Percentiles rank a stretch among this genome's conserved stretches.
Evolutionary conservation across 2,888 invertebrate genomes (phyloP).

Genomic region (Drosophila villosipedis): DNA sequence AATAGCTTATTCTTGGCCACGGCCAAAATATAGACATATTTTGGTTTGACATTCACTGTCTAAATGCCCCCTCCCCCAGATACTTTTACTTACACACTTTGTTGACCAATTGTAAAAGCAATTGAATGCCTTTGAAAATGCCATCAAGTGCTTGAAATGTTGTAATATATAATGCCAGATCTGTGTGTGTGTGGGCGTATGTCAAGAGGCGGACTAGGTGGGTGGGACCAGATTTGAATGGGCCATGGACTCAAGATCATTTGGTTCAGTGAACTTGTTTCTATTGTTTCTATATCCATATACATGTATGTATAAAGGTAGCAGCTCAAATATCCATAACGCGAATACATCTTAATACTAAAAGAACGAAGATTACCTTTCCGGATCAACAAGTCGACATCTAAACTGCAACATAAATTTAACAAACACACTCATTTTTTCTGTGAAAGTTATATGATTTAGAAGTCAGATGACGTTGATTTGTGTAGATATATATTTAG

Average conservation of each 20-base stretch:
- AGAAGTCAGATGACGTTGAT: not conserved
- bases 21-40: conserved; percentile 27
- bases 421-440: not conserved
- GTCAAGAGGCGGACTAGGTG: not conserved
- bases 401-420: not conserved
- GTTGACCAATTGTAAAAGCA: conserved; percentile 34
- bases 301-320: conserved; percentile 1
- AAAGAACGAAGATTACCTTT: not conserved
- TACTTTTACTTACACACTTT: conserved; percentile 23
- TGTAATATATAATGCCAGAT: conserved; percentile 4
- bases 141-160: conserved; percentile 21
- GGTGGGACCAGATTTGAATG: not conserved
- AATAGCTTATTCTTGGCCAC: conserved; percentile 51
- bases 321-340: not conserved
- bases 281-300: not conserved
- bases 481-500: too few relatives aligned
- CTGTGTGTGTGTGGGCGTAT: not conserved
- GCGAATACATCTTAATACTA: not conserved
- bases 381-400: not conserved
- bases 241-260: conserved; percentile 39
- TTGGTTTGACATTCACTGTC: conserved; percentile 56
- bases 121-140: conserved; percentile 33
- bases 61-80: not conserved
- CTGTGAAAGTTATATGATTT: not conserved
- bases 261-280: conserved; percentile 44